These are phyloP conservation scores for Epinephelus coioides DNA, from an alignment of 2,797 vertebrate genomes.

Conservation along the genomic window DNA sequence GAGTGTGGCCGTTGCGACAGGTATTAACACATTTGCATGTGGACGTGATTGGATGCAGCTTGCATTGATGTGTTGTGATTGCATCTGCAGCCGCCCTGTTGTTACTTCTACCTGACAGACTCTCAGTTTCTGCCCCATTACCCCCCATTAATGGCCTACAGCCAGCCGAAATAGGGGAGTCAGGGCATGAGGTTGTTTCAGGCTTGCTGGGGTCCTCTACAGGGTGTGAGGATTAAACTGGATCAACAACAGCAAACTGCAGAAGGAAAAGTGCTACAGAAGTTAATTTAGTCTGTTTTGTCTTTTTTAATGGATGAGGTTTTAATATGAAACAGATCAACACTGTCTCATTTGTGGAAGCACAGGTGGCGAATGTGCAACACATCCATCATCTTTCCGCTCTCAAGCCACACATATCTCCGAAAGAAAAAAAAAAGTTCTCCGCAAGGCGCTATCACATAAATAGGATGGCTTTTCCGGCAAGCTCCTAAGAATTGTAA, in stretches of 20 bases:
- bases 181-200: conserved; percentile 31
- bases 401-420: conserved; percentile 32
- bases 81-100: conserved; percentile 47
- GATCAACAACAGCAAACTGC: conserved; percentile 24
- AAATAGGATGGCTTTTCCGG: conserved; percentile 55
- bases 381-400: conserved; percentile 64
- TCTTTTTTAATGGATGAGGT: conserved; percentile 47
- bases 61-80: conserved; percentile 15
- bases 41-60: background rate
- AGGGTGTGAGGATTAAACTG: conserved; percentile 15
- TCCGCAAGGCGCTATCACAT: conserved; percentile 32
- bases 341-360: conserved; percentile 47
- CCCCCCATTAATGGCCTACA: conserved; percentile 59
- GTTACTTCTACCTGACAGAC: conserved; percentile 62
- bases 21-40: background rate
- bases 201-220: conserved; percentile 28
- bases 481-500: conserved; percentile 75
- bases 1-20: background rate
- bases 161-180: conserved; percentile 31
- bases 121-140: conserved; percentile 78
- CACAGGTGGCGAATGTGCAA: conserved; percentile 66
- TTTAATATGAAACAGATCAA: conserved; percentile 59
- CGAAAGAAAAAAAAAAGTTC: conserved; percentile 28
- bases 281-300: background rate
- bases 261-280: conserved; percentile 1